Conservation (phyloP, 2,797 vertebrate genomes). For the Sandelia bainsii region DNA sequence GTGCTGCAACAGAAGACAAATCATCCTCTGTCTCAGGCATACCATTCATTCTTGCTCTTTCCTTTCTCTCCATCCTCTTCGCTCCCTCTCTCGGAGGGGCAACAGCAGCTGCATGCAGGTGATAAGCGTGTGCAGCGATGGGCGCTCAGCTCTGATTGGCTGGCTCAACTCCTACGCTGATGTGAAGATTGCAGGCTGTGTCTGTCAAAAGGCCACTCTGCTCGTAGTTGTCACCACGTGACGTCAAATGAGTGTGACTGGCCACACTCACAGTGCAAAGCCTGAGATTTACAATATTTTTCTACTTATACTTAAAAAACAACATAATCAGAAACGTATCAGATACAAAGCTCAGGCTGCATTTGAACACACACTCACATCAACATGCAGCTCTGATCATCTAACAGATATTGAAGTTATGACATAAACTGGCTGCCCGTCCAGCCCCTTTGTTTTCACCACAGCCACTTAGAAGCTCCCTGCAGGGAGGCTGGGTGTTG, state of each 20-base stretch:
- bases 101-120: slow-evolving; percentile 83
- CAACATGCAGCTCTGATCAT: slow-evolving; percentile 14
- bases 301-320: slow-evolving; percentile 19
- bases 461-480: slow-evolving; percentile 60
- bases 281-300: slow-evolving; percentile 30
- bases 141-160: slow-evolving; percentile 75
- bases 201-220: slow-evolving; percentile 79
- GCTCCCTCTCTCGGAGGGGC: slow-evolving; percentile 67
- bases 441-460: slow-evolving; percentile 47
- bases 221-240: slow-evolving; percentile 66
- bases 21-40: slow-evolving; percentile 59
- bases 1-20: slow-evolving; percentile 65
- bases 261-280: slow-evolving; percentile 22
- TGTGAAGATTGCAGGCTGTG: slow-evolving; percentile 80
- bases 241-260: slow-evolving; percentile 65
- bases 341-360: not conserved
- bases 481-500: slow-evolving; percentile 63
- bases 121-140: slow-evolving; percentile 80
- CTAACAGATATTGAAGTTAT: slow-evolving; percentile 20
- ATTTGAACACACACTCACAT: slow-evolving; percentile 10
- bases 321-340: slow-evolving; percentile 22
- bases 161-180: slow-evolving; percentile 76
- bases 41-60: slow-evolving; percentile 63
- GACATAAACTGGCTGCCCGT: slow-evolving; percentile 31
- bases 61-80: slow-evolving; percentile 52